phyloP scores from a whole-genome alignment of 1,140 invertebrate species.

The Drosophila kurseongensis region DNA sequence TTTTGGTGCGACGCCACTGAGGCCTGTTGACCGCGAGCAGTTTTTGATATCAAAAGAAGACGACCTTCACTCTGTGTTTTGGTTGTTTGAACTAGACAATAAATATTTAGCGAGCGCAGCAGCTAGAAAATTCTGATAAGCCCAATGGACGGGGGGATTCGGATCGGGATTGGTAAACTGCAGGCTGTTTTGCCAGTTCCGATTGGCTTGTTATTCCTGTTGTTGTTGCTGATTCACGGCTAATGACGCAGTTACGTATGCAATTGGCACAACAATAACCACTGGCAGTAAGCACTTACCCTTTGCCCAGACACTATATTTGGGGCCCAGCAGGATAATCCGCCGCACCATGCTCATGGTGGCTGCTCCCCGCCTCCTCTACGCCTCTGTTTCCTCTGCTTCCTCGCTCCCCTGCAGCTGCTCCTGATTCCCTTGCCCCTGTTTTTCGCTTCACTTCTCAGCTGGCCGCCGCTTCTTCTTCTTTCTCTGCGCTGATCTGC shows the following conservation, averaged over 20 bases:
- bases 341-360: slow-evolving; percentile 82
- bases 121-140: slow-evolving; percentile 56
- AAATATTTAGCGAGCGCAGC: slow-evolving; percentile 5
- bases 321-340: slow-evolving; percentile 75
- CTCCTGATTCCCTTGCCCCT: slow-evolving; percentile 16
- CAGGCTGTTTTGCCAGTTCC: slow-evolving; percentile 17
- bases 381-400: slow-evolving; percentile 1
- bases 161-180: slow-evolving; percentile 2
- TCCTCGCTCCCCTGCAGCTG: slow-evolving; percentile 5
- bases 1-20: slow-evolving; percentile 19
- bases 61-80: slow-evolving; percentile 55
- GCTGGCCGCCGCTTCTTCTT: slow-evolving; percentile 42
- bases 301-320: slow-evolving; percentile 74
- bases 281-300: slow-evolving; percentile 55
- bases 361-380: slow-evolving; percentile 25
- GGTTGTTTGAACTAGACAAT: slow-evolving; percentile 25
- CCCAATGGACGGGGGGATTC: slow-evolving; percentile 9
- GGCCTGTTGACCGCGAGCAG: slow-evolving; percentile 47
- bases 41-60: slow-evolving; percentile 58
- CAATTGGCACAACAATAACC: slow-evolving; percentile 62
- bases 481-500: slow-evolving; percentile 28
- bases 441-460: slow-evolving; percentile 18
- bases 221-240: slow-evolving; percentile 38
- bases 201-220: slow-evolving; percentile 22
- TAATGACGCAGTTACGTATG: slow-evolving; percentile 81